Evolutionary conservation across 2,113 vertebrate species (phyloP), one percentile per base, ranked within the genome.

Genomic region (Oostethus manadensis): DNA sequence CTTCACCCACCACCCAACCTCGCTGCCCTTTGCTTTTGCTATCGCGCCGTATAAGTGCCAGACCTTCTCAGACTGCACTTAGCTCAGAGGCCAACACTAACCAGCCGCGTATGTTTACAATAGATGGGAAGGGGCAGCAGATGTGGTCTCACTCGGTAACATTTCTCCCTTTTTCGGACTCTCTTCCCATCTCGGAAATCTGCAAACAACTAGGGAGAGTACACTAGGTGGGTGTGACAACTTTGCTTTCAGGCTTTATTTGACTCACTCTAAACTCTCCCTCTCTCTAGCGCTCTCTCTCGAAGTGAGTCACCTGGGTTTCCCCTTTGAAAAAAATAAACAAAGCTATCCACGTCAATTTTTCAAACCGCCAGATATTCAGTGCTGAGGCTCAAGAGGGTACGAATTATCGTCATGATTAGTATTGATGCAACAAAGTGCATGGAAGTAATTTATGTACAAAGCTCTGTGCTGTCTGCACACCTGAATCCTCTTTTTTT

Each of bases 1-100:
- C 59, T 63, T 76, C 66, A 74, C 71, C 77, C 78, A 58, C 81
- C 79, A 80, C 83, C 83, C 73, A 81, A 72, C 78, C 81, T 84
- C 57, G 21, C 76, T 85, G 81, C 83, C 86, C 86, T 89, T 88
- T 87, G 83, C 84, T 85, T 82, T 62, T 60, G 76, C 87, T 88
- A 90, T 89, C 88, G 70, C 62, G n/a, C 62, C 46, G 65, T 84
- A 86, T 84, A 80, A 87, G 86, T 87, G 85, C 82, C 83, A 88
- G 84, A 87, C 80, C 82, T 73, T 81, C 79, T 81, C 74, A 68
- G 78, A 81, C 85, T 81, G 84, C 79, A 83, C 77, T 87, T 79
- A 81, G 84, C 90, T 88, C 86, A 81, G 79, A 86, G 89, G 88
- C 90, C 92, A 91, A 91, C 84, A 91, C 88, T 89, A 92, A 90